Conservation (phyloP, 92 coral and sea anemone genomes). For the Heteractis magnifica region DNA sequence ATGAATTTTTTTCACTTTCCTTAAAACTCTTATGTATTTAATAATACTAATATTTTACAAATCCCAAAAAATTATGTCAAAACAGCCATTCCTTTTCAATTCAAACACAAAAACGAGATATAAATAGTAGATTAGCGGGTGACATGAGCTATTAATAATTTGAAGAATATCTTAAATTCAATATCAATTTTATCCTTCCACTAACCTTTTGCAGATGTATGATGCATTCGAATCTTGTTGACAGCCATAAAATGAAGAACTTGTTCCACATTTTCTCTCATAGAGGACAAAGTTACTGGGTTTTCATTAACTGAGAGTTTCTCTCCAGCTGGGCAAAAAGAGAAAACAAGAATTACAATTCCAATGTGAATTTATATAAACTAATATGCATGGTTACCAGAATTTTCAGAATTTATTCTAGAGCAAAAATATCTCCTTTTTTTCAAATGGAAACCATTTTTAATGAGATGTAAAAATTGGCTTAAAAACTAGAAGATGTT, state of each 20-base stretch:
- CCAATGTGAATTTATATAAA: background rate
- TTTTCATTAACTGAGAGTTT: constrained; percentile 64
- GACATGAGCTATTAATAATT: too few species aligned
- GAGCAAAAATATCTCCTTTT: background rate
- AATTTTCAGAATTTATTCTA: too few species aligned
- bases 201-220: constrained; percentile 83
- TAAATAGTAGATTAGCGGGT: too few species aligned
- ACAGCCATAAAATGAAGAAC: constrained; percentile 90
- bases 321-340: constrained; percentile 78
- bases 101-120: background rate
- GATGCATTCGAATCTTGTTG: constrained; percentile 84
- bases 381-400: too few species aligned
- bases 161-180: background rate
- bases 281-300: constrained; percentile 62
- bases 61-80: background rate
- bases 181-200: background rate
- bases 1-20: background rate
- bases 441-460: background rate
- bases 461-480: background rate
- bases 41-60: background rate
- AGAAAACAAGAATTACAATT: background rate
- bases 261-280: constrained; percentile 95
- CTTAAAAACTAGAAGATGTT: background rate
- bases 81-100: background rate
- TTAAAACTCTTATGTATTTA: background rate